Percentiles rank a stretch among this genome's conserved stretches.
Evolutionary conservation across 2,797 vertebrate species (phyloP).

Genomic region (Podargus strigoides): DNA sequence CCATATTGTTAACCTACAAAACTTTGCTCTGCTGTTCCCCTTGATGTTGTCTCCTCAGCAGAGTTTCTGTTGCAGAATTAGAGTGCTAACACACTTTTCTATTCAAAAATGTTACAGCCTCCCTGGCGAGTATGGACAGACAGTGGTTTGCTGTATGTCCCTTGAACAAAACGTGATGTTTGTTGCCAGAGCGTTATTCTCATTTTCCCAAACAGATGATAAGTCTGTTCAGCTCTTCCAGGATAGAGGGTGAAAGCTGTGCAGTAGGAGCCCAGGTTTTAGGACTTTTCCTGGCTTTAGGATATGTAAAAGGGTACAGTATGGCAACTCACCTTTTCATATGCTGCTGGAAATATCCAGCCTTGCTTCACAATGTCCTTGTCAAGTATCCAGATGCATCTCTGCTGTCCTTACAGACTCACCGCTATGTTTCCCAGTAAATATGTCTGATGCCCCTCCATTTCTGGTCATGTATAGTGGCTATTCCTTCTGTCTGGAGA

Average conservation of each 20-base stretch:
- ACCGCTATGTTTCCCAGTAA: neutral
- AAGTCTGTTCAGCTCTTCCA: neutral
- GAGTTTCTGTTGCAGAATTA: neutral
- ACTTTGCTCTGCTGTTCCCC: neutral
- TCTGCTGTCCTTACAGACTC: neutral
- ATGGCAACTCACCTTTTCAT: neutral
- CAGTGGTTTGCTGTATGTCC: neutral
- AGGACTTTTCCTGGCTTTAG: neutral
- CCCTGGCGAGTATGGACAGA: neutral
- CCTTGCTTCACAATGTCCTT: neutral
- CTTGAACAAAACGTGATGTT: neutral
- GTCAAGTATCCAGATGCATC: neutral
- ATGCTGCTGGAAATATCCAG: neutral
- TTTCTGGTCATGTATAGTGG: neutral
- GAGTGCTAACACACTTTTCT: neutral
- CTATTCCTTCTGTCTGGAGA: neutral
- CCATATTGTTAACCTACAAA: conserved; percentile 12
- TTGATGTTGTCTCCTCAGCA: neutral
- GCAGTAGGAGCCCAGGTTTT: neutral
- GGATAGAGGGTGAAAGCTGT: neutral
- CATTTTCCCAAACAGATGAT: neutral
- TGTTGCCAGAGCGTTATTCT: neutral
- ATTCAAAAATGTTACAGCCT: neutral
- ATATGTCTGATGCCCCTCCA: rapidly evolving
- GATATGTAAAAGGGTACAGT: rapidly evolving